Percentiles rank a stretch among this genome's conserved stretches.
Evolutionary conservation across 2,797 vertebrate species (phyloP).

Genomic region (Lycodopsis pacificus): DNA sequence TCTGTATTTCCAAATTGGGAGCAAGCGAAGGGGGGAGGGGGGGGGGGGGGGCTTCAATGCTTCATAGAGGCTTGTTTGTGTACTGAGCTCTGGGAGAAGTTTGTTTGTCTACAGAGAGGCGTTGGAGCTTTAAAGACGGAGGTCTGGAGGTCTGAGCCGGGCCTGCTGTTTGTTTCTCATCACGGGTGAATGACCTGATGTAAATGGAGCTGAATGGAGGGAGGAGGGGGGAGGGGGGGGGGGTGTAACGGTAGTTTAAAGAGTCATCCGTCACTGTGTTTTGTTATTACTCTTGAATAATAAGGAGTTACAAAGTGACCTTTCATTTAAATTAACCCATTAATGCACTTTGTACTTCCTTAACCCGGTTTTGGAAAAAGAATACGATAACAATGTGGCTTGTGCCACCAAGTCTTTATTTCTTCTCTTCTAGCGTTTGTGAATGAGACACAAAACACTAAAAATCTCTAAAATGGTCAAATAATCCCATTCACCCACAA

Average conservation of each 20-base stretch:
- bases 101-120: slow-evolving; percentile 60
- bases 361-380: not conserved
- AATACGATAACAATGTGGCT: not conserved
- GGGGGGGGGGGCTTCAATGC: slow-evolving; percentile 30
- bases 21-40: not conserved
- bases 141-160: slow-evolving; percentile 50
- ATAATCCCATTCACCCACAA: not conserved
- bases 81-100: slow-evolving; percentile 53
- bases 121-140: slow-evolving; percentile 33
- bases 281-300: not conserved
- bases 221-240: not conserved
- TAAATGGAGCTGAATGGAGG: slow-evolving; percentile 34
- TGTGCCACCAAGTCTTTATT: not conserved
- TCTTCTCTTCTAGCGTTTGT: not conserved
- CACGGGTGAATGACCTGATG: slow-evolving; percentile 57
- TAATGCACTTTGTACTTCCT: not conserved
- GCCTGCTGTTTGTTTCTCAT: slow-evolving; percentile 53
- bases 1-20: slow-evolving; percentile 70
- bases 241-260: slow-evolving; percentile 30
- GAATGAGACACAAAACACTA: no score
- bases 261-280: slow-evolving; percentile 9
- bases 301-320: not conserved
- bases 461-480: not conserved
- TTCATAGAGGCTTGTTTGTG: slow-evolving; percentile 50
- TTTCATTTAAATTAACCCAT: slow-evolving; percentile 13